Conservation (phyloP, 2,113 vertebrate species). For the Microtus oregoni region DNA sequence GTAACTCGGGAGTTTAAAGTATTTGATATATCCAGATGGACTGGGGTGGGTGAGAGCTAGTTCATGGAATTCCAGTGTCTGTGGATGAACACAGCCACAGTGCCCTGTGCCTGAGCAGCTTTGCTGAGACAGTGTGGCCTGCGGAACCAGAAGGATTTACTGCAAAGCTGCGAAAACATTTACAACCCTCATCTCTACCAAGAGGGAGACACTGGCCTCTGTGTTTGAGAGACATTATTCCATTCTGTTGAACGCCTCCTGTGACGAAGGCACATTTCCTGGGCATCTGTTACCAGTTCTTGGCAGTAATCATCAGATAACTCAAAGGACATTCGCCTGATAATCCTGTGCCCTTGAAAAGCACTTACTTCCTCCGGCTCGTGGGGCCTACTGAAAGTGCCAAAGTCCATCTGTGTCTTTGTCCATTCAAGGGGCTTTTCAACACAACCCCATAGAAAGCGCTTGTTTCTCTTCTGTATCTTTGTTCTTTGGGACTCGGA, state of each 20-base stretch:
- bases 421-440: neutral
- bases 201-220: neutral
- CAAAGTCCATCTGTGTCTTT: neutral
- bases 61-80: neutral
- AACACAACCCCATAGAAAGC: neutral
- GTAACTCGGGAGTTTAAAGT: neutral
- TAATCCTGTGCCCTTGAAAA: neutral
- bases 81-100: neutral
- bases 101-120: neutral
- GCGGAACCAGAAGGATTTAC: neutral
- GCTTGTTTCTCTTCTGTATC: neutral
- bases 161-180: too few species aligned
- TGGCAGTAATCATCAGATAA: neutral
- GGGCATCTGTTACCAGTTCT: neutral
- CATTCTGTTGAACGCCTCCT: neutral
- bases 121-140: accelerated
- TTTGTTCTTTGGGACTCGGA: neutral
- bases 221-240: neutral
- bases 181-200: neutral
- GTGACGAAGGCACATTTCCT: neutral
- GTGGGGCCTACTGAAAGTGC: neutral
- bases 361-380: neutral
- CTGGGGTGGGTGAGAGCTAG: neutral
- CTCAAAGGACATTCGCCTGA: neutral
- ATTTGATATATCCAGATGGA: neutral